Evolutionary conservation across 53 echinoderm and acorn worm species (phyloP), one percentile per base, ranked within the genome.

Genomic region (Temnopleurus reevesii): DNA sequence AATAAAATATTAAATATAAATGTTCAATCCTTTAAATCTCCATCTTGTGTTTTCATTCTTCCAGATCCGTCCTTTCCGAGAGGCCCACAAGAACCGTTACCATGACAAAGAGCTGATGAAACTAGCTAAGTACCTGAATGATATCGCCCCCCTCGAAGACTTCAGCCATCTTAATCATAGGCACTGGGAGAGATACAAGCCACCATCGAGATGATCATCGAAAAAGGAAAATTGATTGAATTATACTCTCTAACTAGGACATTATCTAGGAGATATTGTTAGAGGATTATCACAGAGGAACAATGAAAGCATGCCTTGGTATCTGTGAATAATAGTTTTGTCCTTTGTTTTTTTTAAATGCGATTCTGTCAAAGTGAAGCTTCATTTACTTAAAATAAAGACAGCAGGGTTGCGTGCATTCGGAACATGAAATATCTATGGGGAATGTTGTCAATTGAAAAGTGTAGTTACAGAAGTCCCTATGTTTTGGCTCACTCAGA

Each of bases 61-160:
- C 23, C 64, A 98, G 98, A 98, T 98, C 53, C 90, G 94, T 43
- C 95, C 98, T 41, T 98, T 98, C 92, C 89, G 98, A 46, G 94
- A 98, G 55, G 98, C 98, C 45, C 91, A 94, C 61, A 93, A 96
- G 85, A 98, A 98, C 58, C 89, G 94, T 23, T 77, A 91, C 10
- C 92, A 92, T 46, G 98, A 98, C 93, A 90, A 55, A 5, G 98
- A 98, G 59, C 66, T 98, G 8, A 80, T 92, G 59, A 94, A 90
- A 83, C 91, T 98, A 21, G 53, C 94, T 44, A 85, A 85, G 43
- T 98, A 98, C 54, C 91, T 98, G 29, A 83, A 93, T 49, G 93
- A 94, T 59, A 98, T 98, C 12, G 94, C 95, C 8, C 36, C 91
- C 31, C 81, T 98, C n/a, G 93, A 94, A 8, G 98, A 98, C 53